A percentile compares a stretch with the other conserved stretches of the same genome.
phyloP scores from a whole-genome alignment of 2,113 vertebrate species.

The Rhadina sibilatrix region DNA sequence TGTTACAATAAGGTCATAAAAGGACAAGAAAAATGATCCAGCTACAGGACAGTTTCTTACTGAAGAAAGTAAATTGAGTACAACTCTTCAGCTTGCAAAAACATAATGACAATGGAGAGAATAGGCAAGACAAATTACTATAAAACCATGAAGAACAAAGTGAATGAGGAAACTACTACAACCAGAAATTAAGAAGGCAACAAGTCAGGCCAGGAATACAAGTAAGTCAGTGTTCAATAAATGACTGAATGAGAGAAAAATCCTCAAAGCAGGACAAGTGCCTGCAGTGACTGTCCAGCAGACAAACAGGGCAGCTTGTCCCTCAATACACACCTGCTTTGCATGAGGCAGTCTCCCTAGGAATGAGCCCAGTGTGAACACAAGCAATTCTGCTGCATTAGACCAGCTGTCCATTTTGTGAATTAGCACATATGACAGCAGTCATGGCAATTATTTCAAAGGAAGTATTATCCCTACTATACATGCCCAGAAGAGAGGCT shows the following conservation, averaged over 20 bases:
- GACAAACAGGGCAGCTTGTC: not conserved
- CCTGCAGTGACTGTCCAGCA: not conserved
- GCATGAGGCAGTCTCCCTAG: not conserved
- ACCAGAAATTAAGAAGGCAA: not conserved
- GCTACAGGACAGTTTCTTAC: not conserved
- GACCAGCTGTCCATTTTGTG: not conserved
- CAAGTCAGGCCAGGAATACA: not conserved
- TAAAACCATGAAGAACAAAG: not conserved
- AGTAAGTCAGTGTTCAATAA: not conserved
- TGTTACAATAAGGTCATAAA: not conserved
- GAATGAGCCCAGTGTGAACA: not conserved
- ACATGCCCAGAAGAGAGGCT: not conserved
- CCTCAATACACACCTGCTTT: rapidly evolving
- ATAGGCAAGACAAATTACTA: not conserved
- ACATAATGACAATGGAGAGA: not conserved
- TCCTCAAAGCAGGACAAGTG: not conserved
- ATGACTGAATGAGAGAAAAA: not conserved
- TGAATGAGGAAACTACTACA: not conserved
- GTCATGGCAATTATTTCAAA: not conserved
- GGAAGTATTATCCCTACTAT: not conserved
- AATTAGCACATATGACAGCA: not conserved
- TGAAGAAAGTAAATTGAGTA: not conserved
- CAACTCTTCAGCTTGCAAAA: not conserved
- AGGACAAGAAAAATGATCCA: not conserved
- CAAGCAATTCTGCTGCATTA: not conserved